Conservation (phyloP, 2,888 invertebrate genomes). For the Xylocampa areola region DNA sequence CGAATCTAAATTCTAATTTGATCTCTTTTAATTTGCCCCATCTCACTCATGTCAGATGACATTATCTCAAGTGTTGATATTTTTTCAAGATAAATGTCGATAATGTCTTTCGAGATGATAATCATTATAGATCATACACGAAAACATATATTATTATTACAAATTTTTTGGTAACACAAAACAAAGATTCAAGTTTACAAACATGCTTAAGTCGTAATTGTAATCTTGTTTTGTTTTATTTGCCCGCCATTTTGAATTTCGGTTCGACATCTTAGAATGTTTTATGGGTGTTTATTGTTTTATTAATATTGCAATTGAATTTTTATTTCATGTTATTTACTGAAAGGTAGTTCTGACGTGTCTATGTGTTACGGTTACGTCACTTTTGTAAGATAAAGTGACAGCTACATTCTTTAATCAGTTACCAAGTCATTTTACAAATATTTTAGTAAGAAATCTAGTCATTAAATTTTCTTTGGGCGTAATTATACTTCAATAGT, state of each 20-base stretch:
- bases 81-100: too few relatives aligned
- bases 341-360: slow-evolving; percentile 24
- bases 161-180: slow-evolving; percentile 10
- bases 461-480: slow-evolving; percentile 4
- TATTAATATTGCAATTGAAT: slow-evolving; percentile 29
- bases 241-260: slow-evolving; percentile 46
- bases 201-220: slow-evolving; percentile 19
- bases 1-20: too few relatives aligned
- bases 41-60: too few relatives aligned
- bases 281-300: slow-evolving; percentile 22
- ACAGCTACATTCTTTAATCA: slow-evolving; percentile 8
- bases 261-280: too few relatives aligned
- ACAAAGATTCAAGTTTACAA: slow-evolving; percentile 35
- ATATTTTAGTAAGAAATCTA: slow-evolving; percentile 15
- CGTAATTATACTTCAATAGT: background rate
- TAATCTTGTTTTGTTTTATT: slow-evolving; percentile 46
- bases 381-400: slow-evolving; percentile 15
- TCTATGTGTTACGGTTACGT: slow-evolving; percentile 27
- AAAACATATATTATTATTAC: slow-evolving; percentile 8
- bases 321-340: slow-evolving; percentile 7
- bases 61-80: too few relatives aligned
- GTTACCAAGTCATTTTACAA: slow-evolving; percentile 37
- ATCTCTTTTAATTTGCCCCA: too few relatives aligned
- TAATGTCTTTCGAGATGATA: too few relatives aligned
- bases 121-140: background rate